Base-by-base conservation (phyloP, 2,888 invertebrate genomes). In the Parascotia fuliginaria region DNA sequence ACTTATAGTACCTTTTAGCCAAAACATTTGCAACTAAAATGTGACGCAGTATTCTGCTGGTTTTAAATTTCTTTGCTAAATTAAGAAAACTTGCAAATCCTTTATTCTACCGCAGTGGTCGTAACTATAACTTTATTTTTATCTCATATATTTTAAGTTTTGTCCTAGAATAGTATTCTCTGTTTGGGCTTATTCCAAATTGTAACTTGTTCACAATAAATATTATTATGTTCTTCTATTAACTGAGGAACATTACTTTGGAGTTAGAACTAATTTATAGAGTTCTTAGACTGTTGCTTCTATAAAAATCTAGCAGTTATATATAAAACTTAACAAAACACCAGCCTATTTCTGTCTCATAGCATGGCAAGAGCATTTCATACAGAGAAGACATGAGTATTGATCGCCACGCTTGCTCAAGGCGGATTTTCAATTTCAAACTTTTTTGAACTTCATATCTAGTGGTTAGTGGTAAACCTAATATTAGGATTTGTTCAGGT, bases 121-220 rank as follows among this genome's bases (percentile, higher is more conserved):
- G 6, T 28, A 28, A n/a, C 37, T 24, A 9, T 45, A 33, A 39
- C 28, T 39, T 24, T 33, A 33, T 33, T 39, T 27, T 27, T 6
- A 9, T 15, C 31, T 31, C 38, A 15, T 32, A 31, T 24, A 45
- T 12, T 22, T 31, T 19, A 31, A 45, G 38, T 32, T 13, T 39
- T 36, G 11, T 36, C 11, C 1, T 11, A 13, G 14, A 28, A 7
- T 22, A 37, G 14, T 14, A 33, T 1, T 15, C 7, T 16, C 32
- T 34, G 13, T 27, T 49, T 49, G 48, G 48, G 40, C 27, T 33
- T 28, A 22, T 9, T 38, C 48, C 48, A 49, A 49, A 42, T 27
- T 42, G 16, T 32, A 22, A 42, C 42, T 37, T 22, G 42, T 27
- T 29, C 19, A 19, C 33, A 49, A 33, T 24, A n/a, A n/a, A n/a